phyloP scores from a whole-genome alignment of 37 sponge, comb jelly and placozoan genomes.

The Geodia barretti region DNA sequence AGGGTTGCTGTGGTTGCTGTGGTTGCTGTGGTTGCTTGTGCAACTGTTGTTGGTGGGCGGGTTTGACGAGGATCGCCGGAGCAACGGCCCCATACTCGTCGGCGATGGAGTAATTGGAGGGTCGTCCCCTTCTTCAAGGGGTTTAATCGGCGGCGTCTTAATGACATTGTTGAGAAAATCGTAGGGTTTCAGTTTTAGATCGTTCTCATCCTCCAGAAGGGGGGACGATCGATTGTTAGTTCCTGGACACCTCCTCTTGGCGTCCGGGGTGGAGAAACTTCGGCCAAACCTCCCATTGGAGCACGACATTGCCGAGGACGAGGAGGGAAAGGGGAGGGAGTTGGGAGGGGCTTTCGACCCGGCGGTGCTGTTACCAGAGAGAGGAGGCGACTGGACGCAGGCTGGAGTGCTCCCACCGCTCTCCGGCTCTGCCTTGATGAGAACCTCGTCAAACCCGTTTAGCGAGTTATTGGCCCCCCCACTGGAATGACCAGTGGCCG shows the following conservation, averaged over 20 bases:
- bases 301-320: not conserved
- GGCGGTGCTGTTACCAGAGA: too few species aligned
- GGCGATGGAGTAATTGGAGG: not conserved
- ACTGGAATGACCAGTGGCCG: not conserved
- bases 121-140: constrained; percentile 53
- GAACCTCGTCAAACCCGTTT: not conserved
- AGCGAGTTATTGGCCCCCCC: not conserved
- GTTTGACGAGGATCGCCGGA: not conserved
- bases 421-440: constrained; percentile 6
- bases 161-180: constrained; percentile 36
- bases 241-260: constrained; percentile 2
- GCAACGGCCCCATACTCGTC: not conserved
- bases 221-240: not conserved
- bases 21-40: not conserved
- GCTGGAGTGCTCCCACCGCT: not conserved
- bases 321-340: constrained; percentile 6
- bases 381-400: not conserved
- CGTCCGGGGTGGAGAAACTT: not conserved
- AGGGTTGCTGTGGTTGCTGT: not conserved
- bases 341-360: not conserved
- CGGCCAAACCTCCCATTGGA: not conserved
- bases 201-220: constrained; percentile 8
- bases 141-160: constrained; percentile 53
- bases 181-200: constrained; percentile 44
- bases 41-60: not conserved